Evolutionary conservation across 2,888 invertebrate genomes (phyloP).

Genomic region (Neria commutata): DNA sequence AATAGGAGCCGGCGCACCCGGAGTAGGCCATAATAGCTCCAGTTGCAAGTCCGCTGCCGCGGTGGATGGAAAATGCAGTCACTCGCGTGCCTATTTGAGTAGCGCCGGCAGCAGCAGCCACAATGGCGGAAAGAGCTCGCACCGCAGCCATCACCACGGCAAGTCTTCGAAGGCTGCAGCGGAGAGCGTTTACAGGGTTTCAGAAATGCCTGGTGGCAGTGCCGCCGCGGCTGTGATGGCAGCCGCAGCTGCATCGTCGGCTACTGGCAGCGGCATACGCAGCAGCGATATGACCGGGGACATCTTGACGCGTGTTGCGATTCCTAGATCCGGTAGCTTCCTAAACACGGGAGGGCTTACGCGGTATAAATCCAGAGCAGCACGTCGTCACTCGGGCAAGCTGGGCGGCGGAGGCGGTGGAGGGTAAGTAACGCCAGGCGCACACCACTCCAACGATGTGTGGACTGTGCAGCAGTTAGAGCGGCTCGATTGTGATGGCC

Average conservation of each 20-base stretch:
- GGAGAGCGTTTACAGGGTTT: slow-evolving; percentile 34
- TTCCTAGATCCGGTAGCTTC: slow-evolving; percentile 85
- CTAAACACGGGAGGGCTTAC: slow-evolving; percentile 80
- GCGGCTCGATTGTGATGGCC: neutral
- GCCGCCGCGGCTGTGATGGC: slow-evolving; percentile 20
- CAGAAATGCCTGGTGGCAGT: slow-evolving; percentile 26
- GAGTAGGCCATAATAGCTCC: neutral
- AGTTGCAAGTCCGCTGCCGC: slow-evolving; percentile 13
- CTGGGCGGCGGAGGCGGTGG: slow-evolving; percentile 60
- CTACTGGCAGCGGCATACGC: slow-evolving; percentile 35
- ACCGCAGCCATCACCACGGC: slow-evolving; percentile 22
- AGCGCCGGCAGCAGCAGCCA: slow-evolving; percentile 11
- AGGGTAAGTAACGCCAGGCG: slow-evolving; percentile 45
- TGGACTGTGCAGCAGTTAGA: slow-evolving; percentile 32
- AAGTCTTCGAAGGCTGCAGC: slow-evolving; percentile 37
- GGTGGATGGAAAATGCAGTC: slow-evolving; percentile 9
- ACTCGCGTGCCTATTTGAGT: slow-evolving; percentile 12
- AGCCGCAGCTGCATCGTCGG: slow-evolving; percentile 21
- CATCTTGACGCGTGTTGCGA: slow-evolving; percentile 83
- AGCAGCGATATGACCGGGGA: slow-evolving; percentile 72
- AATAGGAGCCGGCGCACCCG: slow-evolving; percentile 22
- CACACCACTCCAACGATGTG: neutral
- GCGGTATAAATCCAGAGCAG: slow-evolving; percentile 71
- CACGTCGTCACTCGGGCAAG: slow-evolving; percentile 57
- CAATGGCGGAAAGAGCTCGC: slow-evolving; percentile 16